These are phyloP conservation scores for Nothobranchius furzeri DNA, from an alignment of 2,113 vertebrate genomes.

Conservation along the genomic window DNA sequence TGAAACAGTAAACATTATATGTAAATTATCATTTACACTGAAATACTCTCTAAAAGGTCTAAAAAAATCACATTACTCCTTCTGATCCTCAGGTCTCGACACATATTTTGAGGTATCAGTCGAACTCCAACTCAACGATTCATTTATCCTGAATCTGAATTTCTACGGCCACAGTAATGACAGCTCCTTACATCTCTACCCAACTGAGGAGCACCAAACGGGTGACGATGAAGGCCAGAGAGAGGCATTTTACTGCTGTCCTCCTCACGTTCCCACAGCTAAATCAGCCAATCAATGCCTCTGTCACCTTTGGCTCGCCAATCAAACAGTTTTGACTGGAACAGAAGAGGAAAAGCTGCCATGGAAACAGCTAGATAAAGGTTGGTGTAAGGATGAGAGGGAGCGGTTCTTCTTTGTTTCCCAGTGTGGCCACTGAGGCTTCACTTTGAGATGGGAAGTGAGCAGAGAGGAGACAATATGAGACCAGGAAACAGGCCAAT, in stretches of 20 bases:
- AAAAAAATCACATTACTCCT: neutral
- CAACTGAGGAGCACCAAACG: constrained; percentile 25
- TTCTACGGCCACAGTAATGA: constrained; percentile 37
- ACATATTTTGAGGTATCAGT: constrained; percentile 39
- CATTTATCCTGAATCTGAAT: constrained; percentile 43
- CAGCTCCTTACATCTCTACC: constrained; percentile 41
- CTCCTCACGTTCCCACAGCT: constrained; percentile 13
- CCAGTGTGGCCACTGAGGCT: constrained; percentile 4
- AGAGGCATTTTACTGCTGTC: constrained; percentile 61
- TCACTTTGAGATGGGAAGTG: constrained; percentile 4
- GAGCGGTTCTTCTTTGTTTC: constrained; percentile 15
- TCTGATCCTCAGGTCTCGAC: constrained; percentile 18
- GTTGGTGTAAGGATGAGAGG: constrained; percentile 45
- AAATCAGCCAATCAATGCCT: constrained; percentile 43
- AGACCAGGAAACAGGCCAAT: constrained; percentile 17
- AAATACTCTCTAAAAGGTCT: no score
- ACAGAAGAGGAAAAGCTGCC: constrained; percentile 37
- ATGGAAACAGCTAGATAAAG: constrained; percentile 54
- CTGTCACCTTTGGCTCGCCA: constrained; percentile 66
- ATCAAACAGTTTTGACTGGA: constrained; percentile 46
- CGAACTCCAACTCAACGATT: constrained; percentile 30
- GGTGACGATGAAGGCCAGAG: constrained; percentile 13
- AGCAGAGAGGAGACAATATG: constrained; percentile 16
- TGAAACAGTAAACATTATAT: no score
- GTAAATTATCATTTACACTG: no score